Evolutionary conservation across 2,113 vertebrate genomes (phyloP).

Genomic region (Zootoca vivipara): DNA sequence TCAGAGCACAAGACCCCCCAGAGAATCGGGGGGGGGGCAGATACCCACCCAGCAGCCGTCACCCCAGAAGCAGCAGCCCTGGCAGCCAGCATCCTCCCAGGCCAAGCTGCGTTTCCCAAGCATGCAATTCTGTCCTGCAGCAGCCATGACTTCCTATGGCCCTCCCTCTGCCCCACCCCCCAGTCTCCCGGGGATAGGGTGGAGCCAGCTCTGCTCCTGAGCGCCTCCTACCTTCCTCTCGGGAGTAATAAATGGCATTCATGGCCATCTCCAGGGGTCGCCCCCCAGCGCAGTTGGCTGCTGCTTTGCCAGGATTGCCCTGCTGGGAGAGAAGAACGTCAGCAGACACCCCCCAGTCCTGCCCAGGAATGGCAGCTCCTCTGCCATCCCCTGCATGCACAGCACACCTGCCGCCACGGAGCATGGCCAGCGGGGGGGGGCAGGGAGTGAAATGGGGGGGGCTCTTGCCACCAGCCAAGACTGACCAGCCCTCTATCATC

Average conservation of each 20-base stretch:
- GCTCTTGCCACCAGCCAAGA: background rate
- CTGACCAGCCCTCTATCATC: background rate
- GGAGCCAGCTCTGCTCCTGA: background rate
- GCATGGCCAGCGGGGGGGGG: too few species aligned
- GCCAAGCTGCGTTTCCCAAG: background rate
- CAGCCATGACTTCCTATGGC: background rate
- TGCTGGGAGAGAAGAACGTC: conserved; percentile 47
- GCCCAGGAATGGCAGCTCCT: too few species aligned
- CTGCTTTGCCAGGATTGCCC: conserved; percentile 49
- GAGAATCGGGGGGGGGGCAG: too few species aligned
- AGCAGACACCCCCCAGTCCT: background rate
- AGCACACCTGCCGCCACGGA: background rate
- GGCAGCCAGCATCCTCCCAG: background rate
- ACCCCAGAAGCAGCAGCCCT: background rate
- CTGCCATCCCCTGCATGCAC: background rate
- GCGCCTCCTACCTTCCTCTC: conserved; percentile 84
- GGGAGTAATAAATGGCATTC: conserved; percentile 93
- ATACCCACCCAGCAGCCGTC: too few species aligned
- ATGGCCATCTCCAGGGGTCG: conserved; percentile 89
- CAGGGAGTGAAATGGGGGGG: background rate
- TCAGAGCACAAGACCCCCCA: too few species aligned
- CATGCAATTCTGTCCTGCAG: background rate
- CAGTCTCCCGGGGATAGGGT: too few species aligned
- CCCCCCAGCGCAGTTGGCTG: background rate
- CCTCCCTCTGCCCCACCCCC: background rate